Percentiles rank a stretch among this genome's conserved stretches.
phyloP scores from a whole-genome alignment of 2,888 invertebrate genomes.

The Dasypogon diadema region DNA sequence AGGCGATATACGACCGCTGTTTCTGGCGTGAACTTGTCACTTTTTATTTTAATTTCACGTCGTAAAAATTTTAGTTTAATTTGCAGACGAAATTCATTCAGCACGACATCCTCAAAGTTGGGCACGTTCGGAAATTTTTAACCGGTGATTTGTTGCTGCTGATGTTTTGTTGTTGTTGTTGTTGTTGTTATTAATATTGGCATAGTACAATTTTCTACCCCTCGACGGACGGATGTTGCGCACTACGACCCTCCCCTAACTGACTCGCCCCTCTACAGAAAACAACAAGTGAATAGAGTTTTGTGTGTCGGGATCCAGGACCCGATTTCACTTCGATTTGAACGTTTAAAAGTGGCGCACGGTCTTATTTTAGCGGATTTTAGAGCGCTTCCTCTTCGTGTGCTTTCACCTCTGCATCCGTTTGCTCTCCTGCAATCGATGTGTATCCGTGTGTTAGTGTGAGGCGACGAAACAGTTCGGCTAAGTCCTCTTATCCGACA shows the following conservation, averaged over 20 bases:
- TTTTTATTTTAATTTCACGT: background rate
- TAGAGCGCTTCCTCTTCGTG: slow-evolving; percentile 38
- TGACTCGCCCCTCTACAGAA: slow-evolving; percentile 2
- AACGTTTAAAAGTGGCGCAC: slow-evolving; percentile 46
- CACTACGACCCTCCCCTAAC: background rate
- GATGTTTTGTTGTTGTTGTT: background rate
- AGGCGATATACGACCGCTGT: slow-evolving; percentile 15
- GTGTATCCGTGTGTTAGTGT: slow-evolving; percentile 14
- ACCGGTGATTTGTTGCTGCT: background rate
- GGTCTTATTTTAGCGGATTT: slow-evolving; percentile 22
- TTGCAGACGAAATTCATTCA: background rate
- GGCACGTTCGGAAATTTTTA: slow-evolving; percentile 33
- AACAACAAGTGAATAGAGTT: slow-evolving; percentile 30
- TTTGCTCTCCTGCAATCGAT: slow-evolving; percentile 5
- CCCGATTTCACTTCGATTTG: slow-evolving; percentile 45
- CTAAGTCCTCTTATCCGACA: background rate
- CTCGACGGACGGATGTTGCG: slow-evolving; percentile 2
- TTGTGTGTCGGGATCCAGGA: slow-evolving; percentile 19
- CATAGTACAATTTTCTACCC: slow-evolving; percentile 20
- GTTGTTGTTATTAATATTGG: background rate
- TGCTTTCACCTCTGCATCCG: slow-evolving; percentile 24
- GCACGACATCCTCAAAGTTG: slow-evolving; percentile 12
- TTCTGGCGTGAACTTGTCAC: background rate
- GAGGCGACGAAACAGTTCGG: background rate
- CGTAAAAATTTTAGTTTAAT: background rate